These are phyloP conservation scores for Lasioglossum villosulum DNA, from an alignment of 2,888 invertebrate species.

Conservation along the genomic window DNA sequence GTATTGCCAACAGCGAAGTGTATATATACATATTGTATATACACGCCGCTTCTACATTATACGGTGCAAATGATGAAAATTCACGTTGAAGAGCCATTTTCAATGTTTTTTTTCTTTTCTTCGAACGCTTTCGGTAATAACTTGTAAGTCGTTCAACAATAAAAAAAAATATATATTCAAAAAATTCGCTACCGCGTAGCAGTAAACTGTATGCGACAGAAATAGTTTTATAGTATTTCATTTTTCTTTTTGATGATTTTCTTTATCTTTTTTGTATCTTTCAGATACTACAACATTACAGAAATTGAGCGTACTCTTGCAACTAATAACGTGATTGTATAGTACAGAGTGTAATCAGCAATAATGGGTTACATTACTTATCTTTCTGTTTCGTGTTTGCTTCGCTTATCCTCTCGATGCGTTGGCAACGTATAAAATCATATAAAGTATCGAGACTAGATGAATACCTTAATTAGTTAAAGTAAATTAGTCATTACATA, in stretches of 20 bases:
- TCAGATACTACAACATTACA: slow-evolving; percentile 59
- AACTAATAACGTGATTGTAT: slow-evolving; percentile 52
- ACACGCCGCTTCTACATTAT: slow-evolving; percentile 53
- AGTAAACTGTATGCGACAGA: slow-evolving; percentile 37
- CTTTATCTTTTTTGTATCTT: slow-evolving; percentile 41
- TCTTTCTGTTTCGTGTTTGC: slow-evolving; percentile 39
- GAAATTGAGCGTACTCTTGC: slow-evolving; percentile 64
- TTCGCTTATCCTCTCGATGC: slow-evolving; percentile 64
- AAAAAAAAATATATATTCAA: slow-evolving; percentile 30
- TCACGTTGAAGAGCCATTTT: slow-evolving; percentile 26
- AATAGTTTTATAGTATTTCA: slow-evolving; percentile 39
- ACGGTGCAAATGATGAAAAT: slow-evolving; percentile 34
- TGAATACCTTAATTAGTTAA: slow-evolving; percentile 72
- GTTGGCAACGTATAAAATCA: slow-evolving; percentile 75
- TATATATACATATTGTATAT: no score
- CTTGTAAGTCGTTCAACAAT: slow-evolving; percentile 31
- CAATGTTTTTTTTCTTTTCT: slow-evolving; percentile 7
- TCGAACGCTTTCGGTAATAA: slow-evolving; percentile 14
- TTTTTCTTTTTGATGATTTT: slow-evolving; percentile 20
- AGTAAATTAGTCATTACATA: slow-evolving; percentile 69
- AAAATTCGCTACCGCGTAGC: slow-evolving; percentile 35
- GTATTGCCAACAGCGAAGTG: slow-evolving; percentile 60
- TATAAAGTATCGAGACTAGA: slow-evolving; percentile 78
- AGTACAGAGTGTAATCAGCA: slow-evolving; percentile 42
- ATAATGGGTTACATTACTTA: slow-evolving; percentile 36